Evolutionary conservation across 2,888 invertebrate genomes (phyloP), one percentile per base, ranked within the genome.

Genomic region (Fragum fragum): DNA sequence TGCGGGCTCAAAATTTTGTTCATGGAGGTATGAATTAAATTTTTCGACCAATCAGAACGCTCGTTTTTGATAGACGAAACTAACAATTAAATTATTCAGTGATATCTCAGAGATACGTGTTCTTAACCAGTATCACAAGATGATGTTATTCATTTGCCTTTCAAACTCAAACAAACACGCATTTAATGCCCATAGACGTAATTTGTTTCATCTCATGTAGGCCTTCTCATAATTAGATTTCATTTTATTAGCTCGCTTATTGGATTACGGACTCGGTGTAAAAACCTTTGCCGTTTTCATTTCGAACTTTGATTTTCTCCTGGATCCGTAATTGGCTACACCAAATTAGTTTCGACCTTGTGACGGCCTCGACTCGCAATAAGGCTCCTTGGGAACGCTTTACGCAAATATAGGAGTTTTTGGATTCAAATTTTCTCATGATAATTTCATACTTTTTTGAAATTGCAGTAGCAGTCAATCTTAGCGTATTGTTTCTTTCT

Each of bases 281-380:
- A 69, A 73, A 73, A 57, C 76, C 76, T 76, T 69, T 76, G 76
- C 69, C 69, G 36, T 57, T 57, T 69, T 76, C 47, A 59, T 69
- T 57, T 42, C 69, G 76, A 76, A 76, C 76, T 76, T 69, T 76
- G 76, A 76, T 76, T 76, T 70, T 71, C 16, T 23, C 36, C 63
- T 28, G 63, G 21, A 66, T 42, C n/a, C 5, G 42, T 71, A 71
- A 71, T 71, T 71, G 71, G 39, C 32, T 71, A 71, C 71, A 53
- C 55, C 18, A 71, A 71, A 71, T 71, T 71, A 71, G 55, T 5
- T 36, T 55, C 71, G 36, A 71, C 57, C 71, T 71, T 16, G 55
- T 21, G 53, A 36, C 23, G 55, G 71, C 71, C 71, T 36, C 21
- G 57, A 71, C 55, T 55, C 55, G 71, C 16, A 32, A 6, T 53